Evolutionary conservation across 2,888 invertebrate species (phyloP), one percentile per base, ranked within the genome.

Genomic region (Hemaris fuciformis): DNA sequence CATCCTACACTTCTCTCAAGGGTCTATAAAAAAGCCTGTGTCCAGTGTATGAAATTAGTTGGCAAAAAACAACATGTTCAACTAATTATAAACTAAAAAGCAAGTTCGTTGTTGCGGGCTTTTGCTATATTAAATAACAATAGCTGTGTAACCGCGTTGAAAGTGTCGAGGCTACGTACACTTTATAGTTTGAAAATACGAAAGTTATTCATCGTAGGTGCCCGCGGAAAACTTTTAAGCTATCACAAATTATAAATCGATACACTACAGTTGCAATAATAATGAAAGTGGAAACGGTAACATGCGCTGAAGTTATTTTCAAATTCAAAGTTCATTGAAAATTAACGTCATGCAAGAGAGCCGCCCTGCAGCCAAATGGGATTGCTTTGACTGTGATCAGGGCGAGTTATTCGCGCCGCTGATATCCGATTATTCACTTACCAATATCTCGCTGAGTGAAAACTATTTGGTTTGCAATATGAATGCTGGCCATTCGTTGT

Each of bases 281-380:
- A 81, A 81, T 79, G 73, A 78, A 82, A 82, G 74, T 41, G 18
- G 31, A 25, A 13, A 46, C 34, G 10, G 41, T 27, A 18, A 23
- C 76, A 76, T 77, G 77, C 74, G 72, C 73, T 75, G 78, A 83
- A 85, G 84, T 85, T 83, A 86, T 83, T 85, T 82, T 82, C 78
- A 79, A 83, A 85, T 87, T 83, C 82, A 78, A 85, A 85, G 83
- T 85, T 84, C 83, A 81, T 83, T 84, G 81, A 76, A 80, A 83
- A 85, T 85, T 82, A 86, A 87, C 79, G 83, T 84, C 70, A 68
- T 75, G 72, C 74, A 75, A 76, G 76, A 73, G 77, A 79, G 79
- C 75, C 73, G 71, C 79, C 80, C 77, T 75, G 77, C 77, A 82
- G 83, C 81, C 75, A 83, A 86, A 85, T 85, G 83, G 83, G 79